phyloP scores from a whole-genome alignment of 2,888 invertebrate genomes.

The Schizaphis graminum region DNA sequence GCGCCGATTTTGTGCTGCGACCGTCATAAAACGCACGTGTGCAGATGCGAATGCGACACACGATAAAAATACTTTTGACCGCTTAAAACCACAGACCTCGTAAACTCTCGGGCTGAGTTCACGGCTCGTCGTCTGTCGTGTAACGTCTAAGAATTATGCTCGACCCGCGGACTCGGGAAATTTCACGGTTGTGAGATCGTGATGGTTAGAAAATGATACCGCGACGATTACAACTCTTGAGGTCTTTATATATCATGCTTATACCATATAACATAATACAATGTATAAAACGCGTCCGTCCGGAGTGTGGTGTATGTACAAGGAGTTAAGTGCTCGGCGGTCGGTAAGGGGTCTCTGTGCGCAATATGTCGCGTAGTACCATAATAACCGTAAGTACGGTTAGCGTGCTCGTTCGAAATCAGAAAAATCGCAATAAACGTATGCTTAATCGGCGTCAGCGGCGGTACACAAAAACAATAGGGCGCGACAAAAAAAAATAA shows the following conservation, averaged over 20 bases:
- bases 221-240: background rate
- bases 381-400: background rate
- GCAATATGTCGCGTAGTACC: background rate
- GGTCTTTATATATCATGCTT: background rate
- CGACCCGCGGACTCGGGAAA: no score
- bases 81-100: background rate
- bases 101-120: no score
- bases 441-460: background rate
- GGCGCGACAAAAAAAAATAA: conserved; percentile 30
- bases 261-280: background rate
- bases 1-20: background rate
- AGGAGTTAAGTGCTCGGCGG: background rate
- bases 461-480: conserved; percentile 37
- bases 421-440: background rate
- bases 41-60: background rate
- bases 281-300: background rate
- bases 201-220: no score
- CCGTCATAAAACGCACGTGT: background rate
- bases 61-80: background rate
- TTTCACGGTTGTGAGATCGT: no score
- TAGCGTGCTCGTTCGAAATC: background rate
- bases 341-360: background rate
- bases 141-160: no score
- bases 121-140: no score
- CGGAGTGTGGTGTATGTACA: background rate